Base-by-base conservation (phyloP, 1,140 invertebrate genomes). In the Tetragnatha versicolor region DNA sequence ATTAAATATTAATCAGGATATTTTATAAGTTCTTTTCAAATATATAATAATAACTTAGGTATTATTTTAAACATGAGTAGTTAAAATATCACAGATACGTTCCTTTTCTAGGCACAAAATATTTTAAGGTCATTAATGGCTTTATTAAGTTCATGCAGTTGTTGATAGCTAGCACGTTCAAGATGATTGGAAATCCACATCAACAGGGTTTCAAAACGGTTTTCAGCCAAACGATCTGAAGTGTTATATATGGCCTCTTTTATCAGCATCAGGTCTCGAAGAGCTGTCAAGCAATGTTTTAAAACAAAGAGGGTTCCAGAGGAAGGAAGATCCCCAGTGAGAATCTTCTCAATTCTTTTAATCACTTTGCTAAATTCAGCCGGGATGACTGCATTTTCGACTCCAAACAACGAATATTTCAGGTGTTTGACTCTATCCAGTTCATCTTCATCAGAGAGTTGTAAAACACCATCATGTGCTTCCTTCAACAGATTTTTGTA, bases 81-180 rank as follows among this genome's bases (percentile, higher is more conserved):
- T n/a, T n/a, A n/a, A n/a, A n/a, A n/a, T n/a, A n/a, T n/a, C n/a
- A n/a, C n/a, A n/a, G n/a, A n/a, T n/a, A n/a, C n/a, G n/a, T n/a
- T n/a, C n/a, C n/a, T n/a, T n/a, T n/a, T n/a, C n/a, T n/a, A n/a
- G n/a, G n/a, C n/a, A 3, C 1, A 2, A 58, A 27, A 42, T 17
- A 25, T 53, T 55, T 61, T 9, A 3, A 68, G 39, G 7, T 68
- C 22, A n/a, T 27, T n/a, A 31, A 47, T 17, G 3, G 49, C 49
- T 33, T 45, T 47, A 47, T 79, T 42, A 25, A 69, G 27, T 47
- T 68, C 63, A 14, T 33, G 4, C 0, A 79, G 22, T 25, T 79
- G 76, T 31, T 79, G 63, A n/a, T 58, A 79, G 17, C 51, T 68
- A 17, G 76, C 76, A 68, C 12, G 55, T n/a, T 20, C 49, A 25